These are phyloP conservation scores for Gymnodraco acuticeps DNA, from an alignment of 2,797 vertebrate species.

Conservation along the genomic window DNA sequence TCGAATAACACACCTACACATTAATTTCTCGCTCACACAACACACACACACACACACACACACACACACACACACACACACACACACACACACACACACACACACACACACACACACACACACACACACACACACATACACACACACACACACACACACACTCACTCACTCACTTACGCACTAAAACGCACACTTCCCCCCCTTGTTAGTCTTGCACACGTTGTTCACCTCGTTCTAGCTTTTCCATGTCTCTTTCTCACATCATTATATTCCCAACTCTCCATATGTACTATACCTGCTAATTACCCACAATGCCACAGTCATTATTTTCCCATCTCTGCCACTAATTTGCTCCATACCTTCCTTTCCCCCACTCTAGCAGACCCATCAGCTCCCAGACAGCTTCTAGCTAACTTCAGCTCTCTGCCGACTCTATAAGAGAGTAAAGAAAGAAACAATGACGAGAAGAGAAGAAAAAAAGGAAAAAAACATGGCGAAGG, in stretches of 20 bases:
- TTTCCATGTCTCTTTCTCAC: conserved; percentile 83
- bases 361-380: conserved; percentile 63
- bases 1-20: conserved; percentile 60
- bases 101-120: no score
- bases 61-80: conserved; percentile 14
- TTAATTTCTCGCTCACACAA: conserved; percentile 26
- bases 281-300: conserved; percentile 82
- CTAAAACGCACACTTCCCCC: conserved; percentile 19
- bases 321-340: conserved; percentile 82
- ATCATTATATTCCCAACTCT: conserved; percentile 81
- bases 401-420: conserved; percentile 75
- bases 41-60: no score
- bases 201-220: conserved; percentile 73
- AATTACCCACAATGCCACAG: conserved; percentile 83
- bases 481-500: conserved; percentile 42
- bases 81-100: conserved; percentile 16
- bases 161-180: background rate
- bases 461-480: conserved; percentile 38
- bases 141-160: no score
- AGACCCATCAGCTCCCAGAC: conserved; percentile 75
- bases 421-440: conserved; percentile 59
- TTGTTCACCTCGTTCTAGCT: conserved; percentile 81
- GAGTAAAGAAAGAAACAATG: conserved; percentile 61
- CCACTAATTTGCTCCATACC: conserved; percentile 79
- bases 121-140: conserved; percentile 24